Percentiles rank a stretch among this genome's conserved stretches.
phyloP scores from a whole-genome alignment of 2,888 invertebrate species.

The Cheiracanthium punctorium region DNA sequence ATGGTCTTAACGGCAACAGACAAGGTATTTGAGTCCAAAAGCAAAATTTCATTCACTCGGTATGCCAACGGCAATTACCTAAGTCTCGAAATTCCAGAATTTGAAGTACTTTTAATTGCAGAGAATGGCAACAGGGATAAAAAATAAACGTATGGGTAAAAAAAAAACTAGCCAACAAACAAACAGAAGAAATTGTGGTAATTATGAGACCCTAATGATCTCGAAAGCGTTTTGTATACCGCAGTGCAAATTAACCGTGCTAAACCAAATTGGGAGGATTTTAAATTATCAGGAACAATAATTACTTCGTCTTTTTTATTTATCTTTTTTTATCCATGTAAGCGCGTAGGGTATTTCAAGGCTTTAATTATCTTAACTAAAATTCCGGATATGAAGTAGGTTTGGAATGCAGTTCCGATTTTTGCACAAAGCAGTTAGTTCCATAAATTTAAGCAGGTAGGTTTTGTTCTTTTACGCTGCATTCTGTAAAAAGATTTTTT shows the following conservation, averaged over 20 bases:
- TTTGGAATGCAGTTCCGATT: conserved; percentile 11
- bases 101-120: conserved; percentile 41
- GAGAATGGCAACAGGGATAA: conserved; percentile 3
- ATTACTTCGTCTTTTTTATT: conserved; percentile 27
- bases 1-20: background rate
- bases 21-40: background rate
- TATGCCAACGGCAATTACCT: conserved; percentile 33
- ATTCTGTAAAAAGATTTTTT: too few species aligned
- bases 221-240: conserved; percentile 36
- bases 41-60: conserved; percentile 1
- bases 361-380: conserved; percentile 44
- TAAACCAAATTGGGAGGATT: conserved; percentile 46
- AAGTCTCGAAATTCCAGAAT: conserved; percentile 29
- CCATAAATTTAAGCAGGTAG: background rate
- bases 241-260: conserved; percentile 59
- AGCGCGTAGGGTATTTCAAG: background rate
- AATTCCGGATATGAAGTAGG: background rate
- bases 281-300: conserved; percentile 36
- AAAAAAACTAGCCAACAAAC: conserved; percentile 3
- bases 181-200: conserved; percentile 32
- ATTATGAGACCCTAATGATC: conserved; percentile 60
- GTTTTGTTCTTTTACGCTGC: background rate
- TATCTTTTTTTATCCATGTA: background rate
- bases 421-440: background rate
- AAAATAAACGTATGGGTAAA: conserved; percentile 7